phyloP scores from a whole-genome alignment of 2,888 invertebrate genomes.

The Drosophila rellima region DNA sequence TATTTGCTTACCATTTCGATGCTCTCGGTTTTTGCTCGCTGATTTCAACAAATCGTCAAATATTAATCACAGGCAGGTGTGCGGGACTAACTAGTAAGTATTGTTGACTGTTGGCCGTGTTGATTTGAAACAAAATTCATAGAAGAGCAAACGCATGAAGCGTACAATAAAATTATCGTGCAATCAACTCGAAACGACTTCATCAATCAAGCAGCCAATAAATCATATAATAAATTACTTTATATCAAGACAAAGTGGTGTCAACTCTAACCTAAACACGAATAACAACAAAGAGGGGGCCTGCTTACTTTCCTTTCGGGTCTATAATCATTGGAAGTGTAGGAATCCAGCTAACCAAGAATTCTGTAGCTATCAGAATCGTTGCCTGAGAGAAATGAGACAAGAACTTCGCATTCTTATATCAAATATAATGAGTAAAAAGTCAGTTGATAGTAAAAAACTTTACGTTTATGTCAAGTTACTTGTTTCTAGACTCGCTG shows the following conservation, averaged over 20 bases:
- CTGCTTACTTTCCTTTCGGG: constrained; percentile 6
- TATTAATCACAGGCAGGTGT: constrained; percentile 65
- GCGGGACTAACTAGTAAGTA: constrained; percentile 7
- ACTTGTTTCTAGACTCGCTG: neutral
- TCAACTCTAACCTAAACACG: constrained; percentile 52
- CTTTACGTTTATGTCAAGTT: no score
- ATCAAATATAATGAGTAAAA: neutral
- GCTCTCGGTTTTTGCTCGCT: constrained; percentile 23
- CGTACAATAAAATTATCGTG: constrained; percentile 69
- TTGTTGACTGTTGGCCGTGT: neutral
- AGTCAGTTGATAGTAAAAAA: neutral
- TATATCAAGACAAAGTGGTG: constrained; percentile 72
- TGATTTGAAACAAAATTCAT: neutral
- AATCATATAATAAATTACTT: constrained; percentile 72
- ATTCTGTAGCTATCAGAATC: neutral
- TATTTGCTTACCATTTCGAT: constrained; percentile 43
- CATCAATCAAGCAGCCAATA: constrained; percentile 76
- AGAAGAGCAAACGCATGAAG: constrained; percentile 24
- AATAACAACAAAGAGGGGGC: constrained; percentile 13
- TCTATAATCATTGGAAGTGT: constrained; percentile 18
- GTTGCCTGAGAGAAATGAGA: no score
- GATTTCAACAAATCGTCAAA: constrained; percentile 61
- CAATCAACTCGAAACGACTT: constrained; percentile 71
- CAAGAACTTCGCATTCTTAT: no score
- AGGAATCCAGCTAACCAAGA: neutral